Conservation (phyloP, 1,140 invertebrate species). For the Watersipora subatra region DNA sequence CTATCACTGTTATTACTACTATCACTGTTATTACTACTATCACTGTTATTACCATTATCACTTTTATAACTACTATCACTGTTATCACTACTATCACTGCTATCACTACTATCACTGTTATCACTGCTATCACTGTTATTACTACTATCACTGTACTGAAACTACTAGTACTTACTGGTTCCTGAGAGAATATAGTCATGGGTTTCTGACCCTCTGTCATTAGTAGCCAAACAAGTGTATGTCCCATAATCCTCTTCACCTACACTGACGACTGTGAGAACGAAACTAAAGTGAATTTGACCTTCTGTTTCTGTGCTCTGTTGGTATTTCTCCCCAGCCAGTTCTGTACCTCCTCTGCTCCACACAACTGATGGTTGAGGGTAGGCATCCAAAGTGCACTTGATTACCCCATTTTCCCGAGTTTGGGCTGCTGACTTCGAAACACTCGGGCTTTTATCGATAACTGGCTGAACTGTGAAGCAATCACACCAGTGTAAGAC, state of each 20-base stretch:
- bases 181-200: not conserved
- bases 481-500: too few relatives aligned
- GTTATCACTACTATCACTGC: too few relatives aligned
- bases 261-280: not conserved
- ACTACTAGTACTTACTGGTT: not conserved
- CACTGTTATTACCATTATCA: too few relatives aligned
- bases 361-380: not conserved
- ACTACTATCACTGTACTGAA: too few relatives aligned
- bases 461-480: not conserved
- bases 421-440: not conserved
- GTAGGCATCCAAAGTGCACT: not conserved
- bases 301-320: not conserved
- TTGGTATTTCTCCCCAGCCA: not conserved
- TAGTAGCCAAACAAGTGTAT: not conserved
- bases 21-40: too few relatives aligned
- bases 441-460: not conserved
- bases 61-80: too few relatives aligned
- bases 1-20: too few relatives aligned
- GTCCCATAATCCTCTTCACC: not conserved
- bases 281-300: not conserved
- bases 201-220: not conserved
- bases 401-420: not conserved
- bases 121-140: too few relatives aligned
- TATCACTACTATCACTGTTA: too few relatives aligned
- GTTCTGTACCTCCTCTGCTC: not conserved